Evolutionary conservation across 2,888 invertebrate species (phyloP), one percentile per base, ranked within the genome.

Genomic region (Spilosoma lubricipeda): DNA sequence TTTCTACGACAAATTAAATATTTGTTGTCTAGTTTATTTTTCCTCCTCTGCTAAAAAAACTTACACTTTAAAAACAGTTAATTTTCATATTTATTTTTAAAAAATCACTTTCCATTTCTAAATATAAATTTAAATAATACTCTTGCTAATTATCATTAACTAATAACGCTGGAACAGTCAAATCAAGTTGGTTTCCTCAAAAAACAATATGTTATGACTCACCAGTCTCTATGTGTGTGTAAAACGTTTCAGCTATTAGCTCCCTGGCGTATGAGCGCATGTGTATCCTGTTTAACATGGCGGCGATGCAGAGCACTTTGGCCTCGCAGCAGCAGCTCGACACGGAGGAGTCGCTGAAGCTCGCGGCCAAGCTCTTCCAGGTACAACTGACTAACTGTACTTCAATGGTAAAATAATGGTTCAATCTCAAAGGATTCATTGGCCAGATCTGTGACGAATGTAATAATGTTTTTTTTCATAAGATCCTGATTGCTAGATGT

Each of bases 251-350:
- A 99, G 99, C 99, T 23, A 97, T 99, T 80, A 97, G 98, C 75
- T 98, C 99, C 0, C 96, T 99, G 85, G 96, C 98, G 3, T 99
- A 98, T 93, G 99, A 99, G 95, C 98, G 98, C 90, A 97, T 99
- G 73, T 99, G 99, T 89, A 97, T 99, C 72, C 96, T 99, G 72
- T 99, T 99, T 95, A 99, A 99, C 95, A 98, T 99, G 87, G 99
- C 98, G 56, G 99, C 99, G 0, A 95, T 99, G 88, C 99, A 99
- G 96, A 98, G 98, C 91, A 97, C 97, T 74, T 96, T 99, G 15
- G 99, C 99, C 0, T 97, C 98, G 20, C 96, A 97, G 78, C 98
- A 99, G 93, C 97, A 98, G 72, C 95, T 98, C 66, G 98, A 99
- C 82, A 98, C 97, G 74, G 99, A 99, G 94, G 99, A 99, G 82